phyloP scores from a whole-genome alignment of 2,113 vertebrate genomes.

The Synchiropus splendidus region DNA sequence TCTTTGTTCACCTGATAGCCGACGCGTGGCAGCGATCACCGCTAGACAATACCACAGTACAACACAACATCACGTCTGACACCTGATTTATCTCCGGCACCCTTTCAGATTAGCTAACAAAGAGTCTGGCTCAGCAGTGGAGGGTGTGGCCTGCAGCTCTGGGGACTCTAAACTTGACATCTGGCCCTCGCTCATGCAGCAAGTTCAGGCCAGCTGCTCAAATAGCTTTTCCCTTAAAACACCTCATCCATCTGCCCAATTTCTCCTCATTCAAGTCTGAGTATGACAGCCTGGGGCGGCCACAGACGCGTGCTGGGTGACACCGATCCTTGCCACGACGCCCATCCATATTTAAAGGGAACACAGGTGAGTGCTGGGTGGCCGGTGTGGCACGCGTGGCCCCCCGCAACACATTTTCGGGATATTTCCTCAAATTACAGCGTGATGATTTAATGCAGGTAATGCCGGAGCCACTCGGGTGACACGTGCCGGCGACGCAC shows the following conservation, averaged over 20 bases:
- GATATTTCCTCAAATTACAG: slow-evolving; percentile 65
- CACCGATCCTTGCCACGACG: slow-evolving; percentile 57
- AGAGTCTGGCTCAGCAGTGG: slow-evolving; percentile 12
- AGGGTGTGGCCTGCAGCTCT: slow-evolving; percentile 29
- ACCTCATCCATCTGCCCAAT: slow-evolving; percentile 65
- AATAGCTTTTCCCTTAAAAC: slow-evolving; percentile 51
- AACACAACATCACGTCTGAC: slow-evolving; percentile 56
- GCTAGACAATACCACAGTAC: slow-evolving; percentile 51
- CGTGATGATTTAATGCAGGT: slow-evolving; percentile 50
- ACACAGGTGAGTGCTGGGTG: slow-evolving; percentile 51
- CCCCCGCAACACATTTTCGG: slow-evolving; percentile 32
- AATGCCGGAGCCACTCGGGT: slow-evolving; percentile 30
- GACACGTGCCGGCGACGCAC: slow-evolving; percentile 42
- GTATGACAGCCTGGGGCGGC: slow-evolving; percentile 39
- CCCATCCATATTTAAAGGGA: slow-evolving; percentile 71
- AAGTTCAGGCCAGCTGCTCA: slow-evolving; percentile 45
- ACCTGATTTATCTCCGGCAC: slow-evolving; percentile 63
- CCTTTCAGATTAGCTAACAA: slow-evolving; percentile 53
- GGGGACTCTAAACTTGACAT: slow-evolving; percentile 57
- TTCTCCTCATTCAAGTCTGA: slow-evolving; percentile 48
- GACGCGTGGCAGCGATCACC: slow-evolving; percentile 67
- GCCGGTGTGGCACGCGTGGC: slow-evolving; percentile 26
- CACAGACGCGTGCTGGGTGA: slow-evolving; percentile 56
- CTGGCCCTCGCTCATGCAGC: slow-evolving; percentile 47
- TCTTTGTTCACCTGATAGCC: slow-evolving; percentile 59